Conservation (phyloP, 2,888 invertebrate species). For the Schrankia costaestrigalis region DNA sequence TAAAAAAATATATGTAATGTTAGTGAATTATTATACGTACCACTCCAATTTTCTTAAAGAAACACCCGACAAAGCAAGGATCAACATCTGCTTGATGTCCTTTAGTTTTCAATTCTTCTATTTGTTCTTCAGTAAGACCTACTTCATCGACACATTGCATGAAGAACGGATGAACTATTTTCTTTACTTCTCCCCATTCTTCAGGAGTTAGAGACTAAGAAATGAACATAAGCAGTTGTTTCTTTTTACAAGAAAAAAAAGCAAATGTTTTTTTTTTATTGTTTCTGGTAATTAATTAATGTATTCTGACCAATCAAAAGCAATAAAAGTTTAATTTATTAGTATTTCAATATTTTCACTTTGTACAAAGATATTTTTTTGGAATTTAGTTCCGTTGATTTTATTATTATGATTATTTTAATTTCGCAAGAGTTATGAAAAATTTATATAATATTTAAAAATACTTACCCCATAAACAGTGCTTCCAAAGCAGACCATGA, state of each 20-base stretch:
- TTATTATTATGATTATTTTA: too few relatives aligned
- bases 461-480: not conserved
- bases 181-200: constrained; percentile 12
- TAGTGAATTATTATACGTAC: constrained; percentile 29
- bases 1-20: not conserved
- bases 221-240: not conserved
- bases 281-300: too few relatives aligned
- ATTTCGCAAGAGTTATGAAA: too few relatives aligned
- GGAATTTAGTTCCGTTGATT: too few relatives aligned
- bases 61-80: constrained; percentile 40
- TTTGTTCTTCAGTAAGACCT: constrained; percentile 25
- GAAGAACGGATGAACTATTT: constrained; percentile 9
- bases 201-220: constrained; percentile 15
- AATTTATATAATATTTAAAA: too few relatives aligned
- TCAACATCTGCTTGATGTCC: constrained; percentile 22
- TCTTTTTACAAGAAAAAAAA: too few relatives aligned
- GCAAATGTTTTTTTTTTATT: too few relatives aligned
- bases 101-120: constrained; percentile 29
- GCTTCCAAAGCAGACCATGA: constrained; percentile 8
- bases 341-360: too few relatives aligned
- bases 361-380: too few relatives aligned
- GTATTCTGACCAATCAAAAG: too few relatives aligned
- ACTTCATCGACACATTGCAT: constrained; percentile 31
- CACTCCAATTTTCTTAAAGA: constrained; percentile 39
- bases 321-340: too few relatives aligned